Base-by-base conservation (phyloP, 2,888 invertebrate species). In the Stenchaetothrips biformis region DNA sequence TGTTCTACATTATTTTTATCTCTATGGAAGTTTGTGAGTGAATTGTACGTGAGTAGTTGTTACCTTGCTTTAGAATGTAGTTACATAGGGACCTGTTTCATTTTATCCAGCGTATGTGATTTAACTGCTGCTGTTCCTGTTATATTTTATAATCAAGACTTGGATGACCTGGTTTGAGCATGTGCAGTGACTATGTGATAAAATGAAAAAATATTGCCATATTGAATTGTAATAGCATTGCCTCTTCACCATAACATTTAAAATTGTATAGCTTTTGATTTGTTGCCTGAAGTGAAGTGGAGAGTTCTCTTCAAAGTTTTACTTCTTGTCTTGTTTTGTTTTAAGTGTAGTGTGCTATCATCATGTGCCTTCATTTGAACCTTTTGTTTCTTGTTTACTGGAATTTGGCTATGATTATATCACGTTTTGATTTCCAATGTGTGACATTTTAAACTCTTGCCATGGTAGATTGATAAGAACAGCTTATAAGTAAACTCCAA, bases 71-170 rank as follows among this genome's bases (percentile, higher is more conserved):
- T 74, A 74, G 67, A 74, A 25, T 74, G 21, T 74, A 74, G 67
- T 74, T 74, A 74, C 67, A 74, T 74, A 74, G 67, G 67, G 67
- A 74, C 67, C 67, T 74, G 67, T 74, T 74, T 21, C 21, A 74
- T 21, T 74, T 74, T 74, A 74, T 74, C 67, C 67, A 74, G 67
- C 67, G 25, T 25, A 25, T 74, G 67, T 74, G 67, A 74, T 74
- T 21, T 8, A 74, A 74, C 9, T 11, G 25, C 21, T 74, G 67
- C 67, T 74, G n/a, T 67, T 67, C 67, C 67, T 74, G 8, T 4
- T 74, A 25, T 11, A 21, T 74, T 21, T 0, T 53, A 11, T 74
- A 25, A 74, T 74, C 11, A 25, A 25, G 67, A 74, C 21, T 74
- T 74, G 67, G 67, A 21, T 7, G 11, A 74, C 4, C 59, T 25